Percentiles rank a stretch among this genome's conserved stretches.
These are phyloP conservation scores for Aspiorhynchus laticeps DNA, from an alignment of 2,113 vertebrate genomes.

Conservation along the genomic window DNA sequence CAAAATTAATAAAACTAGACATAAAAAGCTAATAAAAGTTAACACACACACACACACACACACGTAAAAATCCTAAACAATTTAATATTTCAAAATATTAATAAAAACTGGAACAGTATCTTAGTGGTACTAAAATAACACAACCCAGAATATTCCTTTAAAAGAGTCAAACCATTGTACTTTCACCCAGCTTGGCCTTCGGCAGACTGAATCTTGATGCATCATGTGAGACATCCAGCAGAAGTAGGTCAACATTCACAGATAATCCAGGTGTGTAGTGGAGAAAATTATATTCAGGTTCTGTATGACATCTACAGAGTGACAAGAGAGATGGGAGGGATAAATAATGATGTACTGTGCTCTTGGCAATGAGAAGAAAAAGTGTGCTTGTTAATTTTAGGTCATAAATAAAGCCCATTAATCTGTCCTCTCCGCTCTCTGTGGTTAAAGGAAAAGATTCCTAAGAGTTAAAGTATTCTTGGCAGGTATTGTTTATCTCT, in stretches of 20 bases:
- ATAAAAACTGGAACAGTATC: background rate
- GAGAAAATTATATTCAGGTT: background rate
- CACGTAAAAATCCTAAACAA: too few species aligned
- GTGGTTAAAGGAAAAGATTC: slow-evolving; percentile 47
- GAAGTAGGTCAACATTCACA: slow-evolving; percentile 7
- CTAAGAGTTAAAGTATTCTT: slow-evolving; percentile 48
- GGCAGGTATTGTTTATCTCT: slow-evolving; percentile 35
- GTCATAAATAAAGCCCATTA: slow-evolving; percentile 51
- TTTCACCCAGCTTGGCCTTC: background rate
- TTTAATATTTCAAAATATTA: background rate
- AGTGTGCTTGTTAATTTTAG: slow-evolving; percentile 29
- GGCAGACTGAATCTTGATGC: background rate
- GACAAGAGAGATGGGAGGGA: background rate
- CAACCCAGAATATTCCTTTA: background rate
- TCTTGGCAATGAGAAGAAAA: slow-evolving; percentile 21
- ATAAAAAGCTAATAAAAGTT: too few species aligned
- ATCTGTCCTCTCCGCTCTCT: slow-evolving; percentile 31
- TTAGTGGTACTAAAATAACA: background rate
- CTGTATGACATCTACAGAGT: background rate
- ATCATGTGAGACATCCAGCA: background rate
- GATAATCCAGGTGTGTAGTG: slow-evolving; percentile 24
- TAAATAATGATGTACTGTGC: slow-evolving; percentile 15
- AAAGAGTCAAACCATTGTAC: background rate
- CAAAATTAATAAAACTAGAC: background rate
- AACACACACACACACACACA: too few species aligned